Conservation (phyloP, 2,797 vertebrate species). For the Urophycis tenuis region DNA sequence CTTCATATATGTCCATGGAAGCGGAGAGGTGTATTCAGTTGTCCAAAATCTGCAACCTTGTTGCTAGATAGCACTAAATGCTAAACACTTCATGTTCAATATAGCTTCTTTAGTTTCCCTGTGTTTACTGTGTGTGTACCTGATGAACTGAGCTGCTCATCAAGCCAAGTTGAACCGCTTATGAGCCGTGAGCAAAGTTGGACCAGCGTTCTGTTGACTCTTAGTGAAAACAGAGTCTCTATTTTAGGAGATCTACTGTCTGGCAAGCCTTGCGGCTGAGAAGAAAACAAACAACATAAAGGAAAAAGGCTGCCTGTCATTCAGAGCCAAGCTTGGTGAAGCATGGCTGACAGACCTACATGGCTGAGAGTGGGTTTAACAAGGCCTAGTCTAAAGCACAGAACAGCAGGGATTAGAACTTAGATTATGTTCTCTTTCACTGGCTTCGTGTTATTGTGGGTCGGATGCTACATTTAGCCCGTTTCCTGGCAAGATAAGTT, state of each 20-base stretch:
- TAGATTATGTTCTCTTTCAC: background rate
- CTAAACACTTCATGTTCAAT: too few species aligned
- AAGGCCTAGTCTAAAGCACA: slow-evolving; percentile 25
- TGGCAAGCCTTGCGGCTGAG: slow-evolving; percentile 32
- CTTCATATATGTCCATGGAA: too few species aligned
- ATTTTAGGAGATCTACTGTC: slow-evolving; percentile 43
- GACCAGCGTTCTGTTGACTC: slow-evolving; percentile 32
- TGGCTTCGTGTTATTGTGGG: background rate
- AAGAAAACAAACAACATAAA: slow-evolving; percentile 8
- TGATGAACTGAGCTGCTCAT: slow-evolving; percentile 22
- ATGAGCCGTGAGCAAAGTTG: slow-evolving; percentile 21
- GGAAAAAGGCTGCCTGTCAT: slow-evolving; percentile 22
- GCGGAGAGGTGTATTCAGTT: too few species aligned
- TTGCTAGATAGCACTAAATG: too few species aligned
- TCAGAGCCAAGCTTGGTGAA: slow-evolving; percentile 35
- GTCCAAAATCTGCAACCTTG: too few species aligned
- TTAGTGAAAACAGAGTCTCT: slow-evolving; percentile 40
- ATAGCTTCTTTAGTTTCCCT: background rate
- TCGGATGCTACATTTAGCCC: background rate
- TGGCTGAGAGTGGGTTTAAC: slow-evolving; percentile 25
- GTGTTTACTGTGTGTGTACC: slow-evolving; percentile 19
- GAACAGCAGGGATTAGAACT: slow-evolving; percentile 14
- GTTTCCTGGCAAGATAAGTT: background rate
- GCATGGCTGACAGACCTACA: slow-evolving; percentile 34
- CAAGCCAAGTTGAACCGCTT: slow-evolving; percentile 26